phyloP scores from a whole-genome alignment of 2,113 vertebrate genomes.

The Falcunculus frontatus region DNA sequence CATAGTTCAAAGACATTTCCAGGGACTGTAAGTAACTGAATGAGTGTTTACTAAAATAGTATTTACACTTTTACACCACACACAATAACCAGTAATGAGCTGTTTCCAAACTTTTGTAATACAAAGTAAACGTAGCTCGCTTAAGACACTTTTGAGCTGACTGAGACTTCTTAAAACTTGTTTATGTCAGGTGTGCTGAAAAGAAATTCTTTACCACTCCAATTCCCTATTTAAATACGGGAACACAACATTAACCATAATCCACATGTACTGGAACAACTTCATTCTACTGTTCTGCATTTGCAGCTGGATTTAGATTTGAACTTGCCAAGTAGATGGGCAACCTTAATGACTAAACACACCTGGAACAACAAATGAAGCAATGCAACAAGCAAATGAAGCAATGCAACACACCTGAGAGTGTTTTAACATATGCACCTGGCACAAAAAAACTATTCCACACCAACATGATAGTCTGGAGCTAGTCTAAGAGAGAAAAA shows the following conservation, averaged over 20 bases:
- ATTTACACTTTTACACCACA: not conserved
- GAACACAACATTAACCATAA: not conserved
- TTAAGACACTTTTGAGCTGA: not conserved
- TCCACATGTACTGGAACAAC: not conserved
- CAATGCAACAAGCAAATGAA: not conserved
- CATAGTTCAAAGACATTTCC: not conserved
- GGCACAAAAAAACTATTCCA: not conserved
- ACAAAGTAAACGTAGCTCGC: not conserved
- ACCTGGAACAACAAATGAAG: not conserved
- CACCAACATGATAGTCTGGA: not conserved
- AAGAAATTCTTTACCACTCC: not conserved
- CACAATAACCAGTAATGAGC: not conserved
- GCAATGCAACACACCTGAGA: not conserved
- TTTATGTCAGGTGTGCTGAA: not conserved
- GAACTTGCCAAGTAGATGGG: not conserved
- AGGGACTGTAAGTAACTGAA: not conserved
- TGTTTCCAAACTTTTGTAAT: not conserved
- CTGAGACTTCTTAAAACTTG: not conserved
- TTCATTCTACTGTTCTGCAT: not conserved
- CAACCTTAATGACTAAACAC: not conserved
- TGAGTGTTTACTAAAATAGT: not conserved
- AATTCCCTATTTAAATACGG: not conserved
- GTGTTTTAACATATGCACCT: not conserved
- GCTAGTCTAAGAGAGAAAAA: not conserved
- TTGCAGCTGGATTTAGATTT: not conserved